Evolutionary conservation across 2,113 vertebrate species (phyloP), one percentile per base, ranked within the genome.

Genomic region (Pluvialis apricaria): DNA sequence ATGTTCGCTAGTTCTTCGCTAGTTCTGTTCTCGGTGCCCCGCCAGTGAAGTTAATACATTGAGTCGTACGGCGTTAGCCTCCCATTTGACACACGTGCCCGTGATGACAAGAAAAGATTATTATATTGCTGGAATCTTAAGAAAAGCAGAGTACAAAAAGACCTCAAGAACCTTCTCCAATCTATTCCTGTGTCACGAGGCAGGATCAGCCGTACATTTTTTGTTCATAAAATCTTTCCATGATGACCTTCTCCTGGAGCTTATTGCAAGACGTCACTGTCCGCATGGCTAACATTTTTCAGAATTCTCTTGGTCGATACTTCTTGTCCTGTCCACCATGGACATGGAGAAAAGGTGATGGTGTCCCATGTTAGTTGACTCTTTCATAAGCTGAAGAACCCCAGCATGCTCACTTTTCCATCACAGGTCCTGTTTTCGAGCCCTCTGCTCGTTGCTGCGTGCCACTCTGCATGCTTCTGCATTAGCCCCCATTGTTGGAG

Each of bases 311-410:
- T 21, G 13, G 18, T 66, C 5, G 42, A 18, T 29, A 22, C 6
- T 84, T 91, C 62, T 80, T 32, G 13, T 40, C 72, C 61, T 76
- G 34, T 26, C 15, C 6, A 32, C 32, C 61, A 60, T 3, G 9
- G 13, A 49, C 40, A 55, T 21, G 45, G 70, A 87, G 52, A 81
- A 76, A 44, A 78, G 22, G 16, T 38, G 55, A 64, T 5, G 15
- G 31, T 38, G n/a, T 49, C 28, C 51, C 1, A 0, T 51, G 34
- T 13, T n/a, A 26, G 24, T 0, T 49, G 24, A n/a, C 17, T 24
- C 34, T 38, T 54, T 28, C 17, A 42, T 15, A 60, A 79, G 52
- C 32, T 44, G 49, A 51, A 72, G n/a, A 76, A 75, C 11, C 3
- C 38, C 57, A 31, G 13, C 7, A 42, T 3, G 14, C 29, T 45